Evolutionary conservation across 2,888 invertebrate genomes (phyloP).

Genomic region (Heliconius erato): DNA sequence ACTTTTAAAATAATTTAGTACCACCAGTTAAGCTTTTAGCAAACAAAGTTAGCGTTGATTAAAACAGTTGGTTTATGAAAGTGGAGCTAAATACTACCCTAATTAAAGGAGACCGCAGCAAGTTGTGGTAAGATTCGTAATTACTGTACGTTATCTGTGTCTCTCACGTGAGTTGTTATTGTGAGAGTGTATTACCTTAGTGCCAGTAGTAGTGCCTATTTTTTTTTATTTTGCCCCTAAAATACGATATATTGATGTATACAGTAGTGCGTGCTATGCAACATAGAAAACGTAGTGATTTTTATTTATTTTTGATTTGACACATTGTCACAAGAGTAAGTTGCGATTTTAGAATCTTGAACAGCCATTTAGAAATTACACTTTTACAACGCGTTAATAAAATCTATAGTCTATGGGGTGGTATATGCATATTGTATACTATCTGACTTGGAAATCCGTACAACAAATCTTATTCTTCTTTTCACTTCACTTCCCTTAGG

Average conservation of each 20-base stretch:
- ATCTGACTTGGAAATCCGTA: neutral
- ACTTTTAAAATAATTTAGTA: conserved; percentile 25
- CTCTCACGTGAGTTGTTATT: conserved; percentile 26
- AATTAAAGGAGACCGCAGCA: conserved; percentile 54
- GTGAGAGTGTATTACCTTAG: conserved; percentile 15
- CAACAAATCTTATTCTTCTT: neutral
- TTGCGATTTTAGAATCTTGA: too few species aligned
- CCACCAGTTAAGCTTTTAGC: conserved; percentile 21
- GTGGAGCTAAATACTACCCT: conserved; percentile 53
- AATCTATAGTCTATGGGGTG: too few species aligned
- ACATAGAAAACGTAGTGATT: too few species aligned
- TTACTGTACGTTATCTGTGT: conserved; percentile 54
- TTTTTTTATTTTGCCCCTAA: too few species aligned
- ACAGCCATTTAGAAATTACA: too few species aligned
- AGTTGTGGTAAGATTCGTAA: conserved; percentile 56
- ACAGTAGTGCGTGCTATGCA: too few species aligned
- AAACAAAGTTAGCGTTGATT: conserved; percentile 56
- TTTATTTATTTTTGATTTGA: too few species aligned
- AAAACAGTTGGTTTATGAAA: conserved; percentile 54
- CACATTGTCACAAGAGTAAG: too few species aligned
- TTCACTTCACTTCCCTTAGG: too few species aligned
- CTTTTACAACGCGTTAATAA: too few species aligned
- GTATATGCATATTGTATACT: neutral
- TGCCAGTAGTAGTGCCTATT: neutral
- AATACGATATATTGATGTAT: too few species aligned